A percentile compares a stretch with the other conserved stretches of the same genome.
Conservation (phyloP, 2,113 vertebrate genomes). For the Morone saxatilis region DNA sequence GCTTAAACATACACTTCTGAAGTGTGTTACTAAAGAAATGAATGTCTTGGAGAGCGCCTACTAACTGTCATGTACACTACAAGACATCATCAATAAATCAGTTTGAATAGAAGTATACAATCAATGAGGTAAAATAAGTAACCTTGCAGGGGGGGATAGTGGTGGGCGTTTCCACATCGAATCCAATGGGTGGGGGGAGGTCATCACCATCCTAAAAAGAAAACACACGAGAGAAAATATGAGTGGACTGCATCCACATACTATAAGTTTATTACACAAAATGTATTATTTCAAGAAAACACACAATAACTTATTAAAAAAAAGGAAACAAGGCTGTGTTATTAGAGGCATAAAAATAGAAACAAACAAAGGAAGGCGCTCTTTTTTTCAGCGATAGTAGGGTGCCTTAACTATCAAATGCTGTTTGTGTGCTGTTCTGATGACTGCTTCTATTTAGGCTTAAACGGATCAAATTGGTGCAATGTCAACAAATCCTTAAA, state of each 20-base stretch:
- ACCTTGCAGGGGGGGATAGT: constrained; percentile 91
- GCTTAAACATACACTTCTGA: not conserved
- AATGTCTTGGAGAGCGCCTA: not conserved
- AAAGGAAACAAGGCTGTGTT: no score
- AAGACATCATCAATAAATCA: not conserved
- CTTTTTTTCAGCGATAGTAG: no score
- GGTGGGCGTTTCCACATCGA: constrained; percentile 90
- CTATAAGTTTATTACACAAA: not conserved
- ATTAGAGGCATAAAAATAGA: no score
- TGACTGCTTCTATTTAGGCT: no score
- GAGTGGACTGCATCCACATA: not conserved
- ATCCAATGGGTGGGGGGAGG: constrained; percentile 91
- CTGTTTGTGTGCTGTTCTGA: no score
- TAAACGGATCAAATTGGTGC: not conserved
- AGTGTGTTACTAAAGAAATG: not conserved
- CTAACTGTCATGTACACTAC: not conserved
- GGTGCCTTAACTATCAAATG: no score
- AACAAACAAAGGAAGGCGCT: no score
- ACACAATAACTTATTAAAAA: not conserved
- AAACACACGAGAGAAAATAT: constrained; percentile 11
- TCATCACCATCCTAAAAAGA: constrained; percentile 89
- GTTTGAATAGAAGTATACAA: not conserved
- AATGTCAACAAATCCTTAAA: not conserved
- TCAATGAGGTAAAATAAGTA: not conserved
- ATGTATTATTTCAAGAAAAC: no score